phyloP scores from a whole-genome alignment of 2,113 vertebrate species.

The Syrmaticus mikado region DNA sequence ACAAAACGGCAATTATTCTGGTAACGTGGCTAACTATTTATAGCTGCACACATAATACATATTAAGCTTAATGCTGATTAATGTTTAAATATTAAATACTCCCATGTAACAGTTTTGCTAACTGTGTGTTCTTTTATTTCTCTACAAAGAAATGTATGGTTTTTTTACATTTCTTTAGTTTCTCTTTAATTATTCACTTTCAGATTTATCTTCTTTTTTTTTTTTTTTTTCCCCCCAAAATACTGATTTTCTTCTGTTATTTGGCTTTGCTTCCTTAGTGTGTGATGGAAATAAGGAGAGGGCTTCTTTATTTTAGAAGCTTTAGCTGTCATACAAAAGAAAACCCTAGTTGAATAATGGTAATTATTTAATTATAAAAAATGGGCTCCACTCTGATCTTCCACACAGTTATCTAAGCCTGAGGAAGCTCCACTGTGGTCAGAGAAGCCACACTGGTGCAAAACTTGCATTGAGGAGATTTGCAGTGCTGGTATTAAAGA shows the following conservation, averaged over 20 bases:
- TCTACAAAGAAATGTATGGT: background rate
- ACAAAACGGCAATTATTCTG: background rate
- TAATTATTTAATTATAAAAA: background rate
- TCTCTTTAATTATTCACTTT: background rate
- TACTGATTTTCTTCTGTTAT: background rate
- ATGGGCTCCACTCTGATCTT: background rate
- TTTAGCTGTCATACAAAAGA: conserved; percentile 10
- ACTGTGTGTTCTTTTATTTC: background rate
- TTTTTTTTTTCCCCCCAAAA: background rate
- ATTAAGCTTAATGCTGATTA: background rate
- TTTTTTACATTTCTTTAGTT: background rate
- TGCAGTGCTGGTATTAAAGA: background rate
- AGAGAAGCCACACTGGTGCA: background rate
- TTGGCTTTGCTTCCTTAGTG: background rate
- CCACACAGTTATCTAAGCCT: background rate
- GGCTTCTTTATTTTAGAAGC: background rate
- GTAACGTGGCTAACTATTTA: background rate
- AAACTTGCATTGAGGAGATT: background rate
- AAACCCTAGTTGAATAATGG: background rate
- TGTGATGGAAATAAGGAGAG: background rate
- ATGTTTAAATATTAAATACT: conserved; percentile 1
- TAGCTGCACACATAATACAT: background rate
- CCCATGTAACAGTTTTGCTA: background rate
- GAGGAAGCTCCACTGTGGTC: background rate
- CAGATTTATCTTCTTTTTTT: background rate